A percentile compares a stretch with the other conserved stretches of the same genome.
Evolutionary conservation across 2,888 invertebrate genomes (phyloP).

Genomic region (Ephialtes manifestator): DNA sequence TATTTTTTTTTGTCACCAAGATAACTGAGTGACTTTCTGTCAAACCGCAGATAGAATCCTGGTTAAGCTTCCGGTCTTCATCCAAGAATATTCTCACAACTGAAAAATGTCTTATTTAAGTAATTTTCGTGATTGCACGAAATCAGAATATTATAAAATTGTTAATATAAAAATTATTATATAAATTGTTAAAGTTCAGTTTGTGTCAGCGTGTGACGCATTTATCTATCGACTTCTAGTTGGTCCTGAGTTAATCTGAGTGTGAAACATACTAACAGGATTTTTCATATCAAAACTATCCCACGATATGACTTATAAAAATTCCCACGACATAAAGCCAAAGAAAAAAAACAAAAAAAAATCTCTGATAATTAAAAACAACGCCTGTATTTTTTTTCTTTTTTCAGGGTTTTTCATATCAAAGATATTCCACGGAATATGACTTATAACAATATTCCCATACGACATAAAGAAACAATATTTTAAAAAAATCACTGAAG

Average conservation of each 20-base stretch:
- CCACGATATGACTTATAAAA: not conserved
- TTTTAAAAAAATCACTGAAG: too few relatives aligned
- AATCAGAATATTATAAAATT: not conserved
- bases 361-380: not conserved
- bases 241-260: constrained; percentile 14
- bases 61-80: not conserved
- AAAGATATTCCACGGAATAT: constrained; percentile 1
- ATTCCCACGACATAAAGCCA: not conserved
- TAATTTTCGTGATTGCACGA: not conserved
- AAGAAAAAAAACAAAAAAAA: constrained; percentile 13
- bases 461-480: not conserved
- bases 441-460: too few relatives aligned
- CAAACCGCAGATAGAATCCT: not conserved
- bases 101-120: too few relatives aligned
- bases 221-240: constrained; percentile 36
- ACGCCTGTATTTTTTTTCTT: not conserved
- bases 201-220: constrained; percentile 35
- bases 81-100: not conserved
- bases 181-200: not conserved
- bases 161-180: constrained; percentile 13
- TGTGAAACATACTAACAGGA: constrained; percentile 11
- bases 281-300: constrained; percentile 2
- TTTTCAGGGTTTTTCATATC: constrained; percentile 2
- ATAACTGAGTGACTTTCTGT: not conserved
- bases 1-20: not conserved